A percentile compares a stretch with the other conserved stretches of the same genome.
phyloP scores from a whole-genome alignment of 2,797 vertebrate species.

The Florisuga fusca region DNA sequence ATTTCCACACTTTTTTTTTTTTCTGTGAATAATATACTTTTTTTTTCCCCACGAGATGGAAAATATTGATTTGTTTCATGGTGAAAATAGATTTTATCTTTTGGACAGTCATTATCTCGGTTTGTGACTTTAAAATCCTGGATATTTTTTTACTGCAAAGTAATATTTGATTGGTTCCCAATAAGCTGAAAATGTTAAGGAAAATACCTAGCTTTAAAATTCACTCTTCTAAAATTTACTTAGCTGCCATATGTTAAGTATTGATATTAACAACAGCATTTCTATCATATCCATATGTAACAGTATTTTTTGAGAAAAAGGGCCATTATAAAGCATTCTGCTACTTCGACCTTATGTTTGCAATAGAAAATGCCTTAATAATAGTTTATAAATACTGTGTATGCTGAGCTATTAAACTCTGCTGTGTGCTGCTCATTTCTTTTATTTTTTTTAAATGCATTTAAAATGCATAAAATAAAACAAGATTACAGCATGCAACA shows the following conservation, averaged over 20 bases:
- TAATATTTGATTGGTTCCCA: background rate
- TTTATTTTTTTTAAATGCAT: too few species aligned
- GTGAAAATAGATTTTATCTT: background rate
- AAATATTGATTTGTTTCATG: background rate
- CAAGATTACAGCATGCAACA: background rate
- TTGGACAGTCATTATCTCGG: background rate
- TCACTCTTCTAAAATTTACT: background rate
- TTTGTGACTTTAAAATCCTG: background rate
- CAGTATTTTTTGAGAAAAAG: background rate
- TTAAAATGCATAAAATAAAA: background rate
- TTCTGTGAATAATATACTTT: background rate
- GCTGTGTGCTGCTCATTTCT: too few species aligned
- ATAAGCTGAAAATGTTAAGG: background rate
- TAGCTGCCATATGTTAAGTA: background rate
- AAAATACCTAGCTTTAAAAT: background rate
- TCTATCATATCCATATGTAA: background rate
- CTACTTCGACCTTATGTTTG: accelerated
- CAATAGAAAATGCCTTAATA: background rate
- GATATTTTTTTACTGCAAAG: background rate
- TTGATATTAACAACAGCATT: background rate
- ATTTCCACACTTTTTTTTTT: background rate
- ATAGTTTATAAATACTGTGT: too few species aligned
- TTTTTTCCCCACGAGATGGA: background rate
- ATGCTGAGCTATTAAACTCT: too few species aligned
- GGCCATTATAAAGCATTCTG: accelerated